A percentile compares a stretch with the other conserved stretches of the same genome.
phyloP scores from a whole-genome alignment of 2,888 invertebrate species.

The Graphium colonna region DNA sequence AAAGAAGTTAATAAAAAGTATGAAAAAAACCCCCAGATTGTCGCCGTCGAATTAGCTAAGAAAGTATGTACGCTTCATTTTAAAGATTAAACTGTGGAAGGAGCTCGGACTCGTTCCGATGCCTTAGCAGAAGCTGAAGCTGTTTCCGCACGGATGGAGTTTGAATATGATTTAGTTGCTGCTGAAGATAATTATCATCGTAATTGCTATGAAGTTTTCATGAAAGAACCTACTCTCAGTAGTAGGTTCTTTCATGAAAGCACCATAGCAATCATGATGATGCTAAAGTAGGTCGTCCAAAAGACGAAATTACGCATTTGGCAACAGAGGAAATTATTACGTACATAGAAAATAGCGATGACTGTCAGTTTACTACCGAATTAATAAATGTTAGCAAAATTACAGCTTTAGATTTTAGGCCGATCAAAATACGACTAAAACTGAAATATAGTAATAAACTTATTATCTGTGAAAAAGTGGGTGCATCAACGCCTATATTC shows the following conservation, averaged over 20 bases:
- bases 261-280: too few relatives aligned
- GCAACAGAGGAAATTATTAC: constrained; percentile 45
- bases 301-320: constrained; percentile 32
- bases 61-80: constrained; percentile 32
- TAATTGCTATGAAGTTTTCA: constrained; percentile 38
- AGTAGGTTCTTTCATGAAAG: too few relatives aligned
- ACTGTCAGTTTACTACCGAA: constrained; percentile 22
- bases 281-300: constrained; percentile 18
- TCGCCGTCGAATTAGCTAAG: constrained; percentile 31
- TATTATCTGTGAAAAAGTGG: too few relatives aligned
- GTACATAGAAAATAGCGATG: constrained; percentile 24
- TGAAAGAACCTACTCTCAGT: constrained; percentile 42
- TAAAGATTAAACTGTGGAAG: constrained; percentile 19
- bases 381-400: constrained; percentile 13
- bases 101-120: constrained; percentile 29
- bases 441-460: too few relatives aligned
- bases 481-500: too few relatives aligned
- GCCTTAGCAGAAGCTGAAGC: constrained; percentile 34
- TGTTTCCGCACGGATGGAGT: constrained; percentile 32
- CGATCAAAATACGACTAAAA: too few relatives aligned
- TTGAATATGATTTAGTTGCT: neutral
- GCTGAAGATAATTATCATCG: constrained; percentile 38
- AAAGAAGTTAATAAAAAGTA: constrained; percentile 31
- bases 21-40: constrained; percentile 31
- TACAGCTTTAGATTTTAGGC: too few relatives aligned